Evolutionary conservation across 2,113 vertebrate species (phyloP), one percentile per base, ranked within the genome.

Genomic region (Brachirus orientalis): DNA sequence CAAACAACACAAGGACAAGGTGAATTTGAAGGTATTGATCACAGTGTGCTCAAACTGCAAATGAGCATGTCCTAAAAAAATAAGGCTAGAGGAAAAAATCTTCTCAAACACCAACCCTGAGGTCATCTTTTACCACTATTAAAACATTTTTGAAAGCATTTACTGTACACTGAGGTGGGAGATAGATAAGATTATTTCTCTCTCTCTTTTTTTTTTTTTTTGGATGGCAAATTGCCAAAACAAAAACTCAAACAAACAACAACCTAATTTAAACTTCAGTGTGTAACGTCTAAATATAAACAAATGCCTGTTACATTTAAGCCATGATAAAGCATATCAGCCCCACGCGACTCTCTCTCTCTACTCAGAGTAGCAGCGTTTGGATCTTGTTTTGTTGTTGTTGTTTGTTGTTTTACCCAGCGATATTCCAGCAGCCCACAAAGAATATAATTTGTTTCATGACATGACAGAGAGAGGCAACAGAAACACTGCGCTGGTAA

Each of bases 21-120:
- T 54, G 52, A 59, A 78, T 79, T 12, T 0, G 22, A 28, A 63
- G 2, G 8, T 58, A 64, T 46, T 54, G 68, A 75, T 80, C 18
- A 20, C 10, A 36, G 45, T 52, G 45, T 50, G 17, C 50, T 52
- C 28, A 28, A 66, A 65, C 69, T 66, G 46, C 2, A 3, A 33
- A 33, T 6, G 43, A 59, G 48, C 2, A n/a, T 40, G 41, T 63
- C 55, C 28, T 44, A 45, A 64, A 22, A n/a, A 40, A 1, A 4
- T 18, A 20, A 35, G 52, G 38, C 45, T 66, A 52, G 36, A 54
- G 20, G 33, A 62, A 11, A 10, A 33, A 19, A 19, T 0, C 55
- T 40, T 10, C 44, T 51, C 41, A 19, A 41, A 66, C 53, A 10
- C 48, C 6, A 8, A n/a, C 50, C 38, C 37, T 16, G 17, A 65